phyloP scores from a whole-genome alignment of 2,113 vertebrate species.

The Azemiops feae region DNA sequence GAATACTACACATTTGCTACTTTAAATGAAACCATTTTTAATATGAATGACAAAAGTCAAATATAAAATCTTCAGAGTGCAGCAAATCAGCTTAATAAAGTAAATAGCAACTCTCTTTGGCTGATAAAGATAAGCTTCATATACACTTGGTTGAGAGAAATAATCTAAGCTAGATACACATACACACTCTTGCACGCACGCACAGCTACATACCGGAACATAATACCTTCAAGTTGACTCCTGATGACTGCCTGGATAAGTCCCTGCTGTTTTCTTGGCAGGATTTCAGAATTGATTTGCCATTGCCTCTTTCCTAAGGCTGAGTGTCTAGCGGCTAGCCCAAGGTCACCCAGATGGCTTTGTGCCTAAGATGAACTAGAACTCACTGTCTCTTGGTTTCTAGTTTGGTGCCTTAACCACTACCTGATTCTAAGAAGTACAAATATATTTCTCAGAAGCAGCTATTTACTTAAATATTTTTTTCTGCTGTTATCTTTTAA shows the following conservation, averaged over 20 bases:
- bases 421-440: conserved; percentile 12
- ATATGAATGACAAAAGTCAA: conserved; percentile 39
- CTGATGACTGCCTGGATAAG: not conserved
- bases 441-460: conserved; percentile 17
- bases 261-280: not conserved
- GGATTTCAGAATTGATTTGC: not conserved
- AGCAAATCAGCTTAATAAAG: conserved; percentile 26
- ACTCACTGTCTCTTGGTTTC: not conserved
- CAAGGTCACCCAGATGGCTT: not conserved
- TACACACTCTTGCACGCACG: not conserved
- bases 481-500: not conserved
- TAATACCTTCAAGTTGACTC: not conserved
- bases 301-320: not conserved
- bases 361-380: not conserved
- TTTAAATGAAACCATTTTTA: conserved; percentile 46
- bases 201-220: not conserved
- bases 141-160: conserved; percentile 26
- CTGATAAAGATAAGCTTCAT: conserved; percentile 38
- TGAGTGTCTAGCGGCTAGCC: not conserved
- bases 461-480: not conserved
- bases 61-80: conserved; percentile 2
- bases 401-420: not conserved
- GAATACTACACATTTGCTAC: conserved; percentile 39
- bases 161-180: conserved; percentile 12
- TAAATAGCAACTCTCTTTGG: not conserved